Conservation (phyloP, 1,140 invertebrate species). For the Philopotamus ludificatus region DNA sequence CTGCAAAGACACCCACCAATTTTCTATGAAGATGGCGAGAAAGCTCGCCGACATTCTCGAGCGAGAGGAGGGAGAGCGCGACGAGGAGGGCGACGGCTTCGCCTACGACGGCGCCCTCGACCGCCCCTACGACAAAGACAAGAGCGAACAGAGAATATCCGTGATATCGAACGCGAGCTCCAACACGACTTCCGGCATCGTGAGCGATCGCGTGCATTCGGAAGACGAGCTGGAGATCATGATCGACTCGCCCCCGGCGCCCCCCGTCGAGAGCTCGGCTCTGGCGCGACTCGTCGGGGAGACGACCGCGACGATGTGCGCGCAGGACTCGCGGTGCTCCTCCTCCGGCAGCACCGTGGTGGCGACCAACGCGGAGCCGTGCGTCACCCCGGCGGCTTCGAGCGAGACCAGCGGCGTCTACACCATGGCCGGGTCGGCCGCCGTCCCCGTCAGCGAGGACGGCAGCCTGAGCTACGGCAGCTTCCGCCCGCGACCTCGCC, state of each 20-base stretch:
- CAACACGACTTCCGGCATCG: slow-evolving; percentile 92
- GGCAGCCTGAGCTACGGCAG: slow-evolving; percentile 24
- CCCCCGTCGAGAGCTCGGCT: slow-evolving; percentile 43
- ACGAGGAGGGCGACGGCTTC: slow-evolving; percentile 59
- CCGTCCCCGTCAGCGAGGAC: slow-evolving; percentile 22
- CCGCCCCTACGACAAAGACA: slow-evolving; percentile 60
- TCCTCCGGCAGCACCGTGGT: slow-evolving; percentile 81
- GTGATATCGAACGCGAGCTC: slow-evolving; percentile 81
- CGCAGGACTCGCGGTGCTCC: slow-evolving; percentile 71
- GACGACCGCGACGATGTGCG: slow-evolving; percentile 45
- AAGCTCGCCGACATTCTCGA: slow-evolving; percentile 75
- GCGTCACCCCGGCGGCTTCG: slow-evolving; percentile 57
- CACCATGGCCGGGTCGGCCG: slow-evolving; percentile 68
- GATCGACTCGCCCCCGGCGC: slow-evolving; percentile 73
- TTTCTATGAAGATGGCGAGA: slow-evolving; percentile 88
- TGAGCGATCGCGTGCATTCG: slow-evolving; percentile 90
- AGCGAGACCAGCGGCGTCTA: slow-evolving; percentile 79
- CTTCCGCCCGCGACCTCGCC: slow-evolving; percentile 17
- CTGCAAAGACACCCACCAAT: slow-evolving; percentile 90
- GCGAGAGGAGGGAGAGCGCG: slow-evolving; percentile 70
- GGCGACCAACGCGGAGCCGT: slow-evolving; percentile 61
- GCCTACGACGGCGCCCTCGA: slow-evolving; percentile 65
- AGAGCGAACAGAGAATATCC: slow-evolving; percentile 81
- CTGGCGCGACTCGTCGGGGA: slow-evolving; percentile 6
- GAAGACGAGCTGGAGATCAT: slow-evolving; percentile 88